Evolutionary conservation across 37 sponge, comb jelly and placozoan species (phyloP).

Genomic region (Mnemiopsis leidyi): DNA sequence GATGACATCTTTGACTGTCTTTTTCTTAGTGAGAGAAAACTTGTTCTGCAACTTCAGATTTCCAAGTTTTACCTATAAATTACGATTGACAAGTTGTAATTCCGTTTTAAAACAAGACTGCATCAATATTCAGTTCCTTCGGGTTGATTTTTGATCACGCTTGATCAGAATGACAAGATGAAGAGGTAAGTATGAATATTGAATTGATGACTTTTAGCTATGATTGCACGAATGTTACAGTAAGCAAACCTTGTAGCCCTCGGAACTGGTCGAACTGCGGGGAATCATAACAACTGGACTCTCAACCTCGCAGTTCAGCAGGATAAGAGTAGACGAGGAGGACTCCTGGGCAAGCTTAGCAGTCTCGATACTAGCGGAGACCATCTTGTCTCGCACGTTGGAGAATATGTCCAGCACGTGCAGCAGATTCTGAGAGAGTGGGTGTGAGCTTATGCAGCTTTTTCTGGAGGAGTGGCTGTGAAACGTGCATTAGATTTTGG

Average conservation of each 20-base stretch:
- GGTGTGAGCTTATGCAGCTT: too few relatives aligned
- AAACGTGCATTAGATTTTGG: neutral
- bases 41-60: constrained; percentile 15
- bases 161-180: too few relatives aligned
- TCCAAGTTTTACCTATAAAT: constrained; percentile 16
- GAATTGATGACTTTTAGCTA: neutral
- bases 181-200: too few relatives aligned
- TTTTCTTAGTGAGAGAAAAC: neutral
- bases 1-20: neutral
- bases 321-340: neutral
- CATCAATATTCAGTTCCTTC: too few relatives aligned
- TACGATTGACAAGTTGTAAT: too few relatives aligned
- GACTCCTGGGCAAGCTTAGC: constrained; percentile 50
- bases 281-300: constrained; percentile 27
- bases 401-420: constrained; percentile 50
- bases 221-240: too few relatives aligned
- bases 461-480: neutral
- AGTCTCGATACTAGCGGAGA: constrained; percentile 25
- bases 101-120: too few relatives aligned
- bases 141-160: too few relatives aligned
- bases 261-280: neutral
- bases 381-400: constrained; percentile 35
- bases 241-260: constrained; percentile 52
- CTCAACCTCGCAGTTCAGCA: constrained; percentile 5
- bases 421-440: constrained; percentile 48